Base-by-base conservation (phyloP, 2,888 invertebrate species). In the Tetropium fuscum region DNA sequence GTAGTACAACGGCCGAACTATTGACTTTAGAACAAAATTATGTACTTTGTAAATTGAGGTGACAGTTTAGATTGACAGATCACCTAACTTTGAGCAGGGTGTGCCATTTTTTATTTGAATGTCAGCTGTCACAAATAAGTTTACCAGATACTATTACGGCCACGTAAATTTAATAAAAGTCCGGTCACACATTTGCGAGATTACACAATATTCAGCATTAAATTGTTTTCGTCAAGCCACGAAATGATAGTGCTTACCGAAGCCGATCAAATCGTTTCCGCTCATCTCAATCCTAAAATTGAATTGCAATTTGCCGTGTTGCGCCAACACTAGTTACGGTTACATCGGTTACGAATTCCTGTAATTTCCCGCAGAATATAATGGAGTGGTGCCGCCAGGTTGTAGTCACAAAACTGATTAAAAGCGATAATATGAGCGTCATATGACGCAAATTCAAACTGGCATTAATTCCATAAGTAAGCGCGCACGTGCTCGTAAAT, bases 61-160 rank as follows among this genome's bases (percentile, higher is more conserved):
- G 41, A 11, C 41, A 41, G 11, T 20, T 20, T 6, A 22, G 19
- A 41, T 41, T 41, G 41, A 41, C 41, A 41, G 20, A 48, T 48
- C 36, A 48, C 48, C 25, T 8, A 48, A 48, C 36, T 48, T 48
- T 19, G 19, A 48, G 36, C 48, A 36, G 19, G 22, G 20, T 36
- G 19, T 22, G 10, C 5, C 32, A 7, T 48, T 34, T 11, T 48
- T 48, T 48, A 8, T 34, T 48, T 48, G 22, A 48, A 41, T 20
- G 19, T 41, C 11, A 1, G 11, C 22, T 3, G 22, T 41, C 10
- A 10, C 13, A 19, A 11, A 19, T 11, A 20, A 41, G 22, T 20
- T 20, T 6, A 38, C 10, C 5, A 18, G 15, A 34, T 34, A 6
- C 6, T 34, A 34, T 34, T 34, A 34, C 34, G 8, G 15, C 2